Evolutionary conservation across 2,888 invertebrate species (phyloP), one percentile per base, ranked within the genome.

Genomic region (Halictus ligatus): DNA sequence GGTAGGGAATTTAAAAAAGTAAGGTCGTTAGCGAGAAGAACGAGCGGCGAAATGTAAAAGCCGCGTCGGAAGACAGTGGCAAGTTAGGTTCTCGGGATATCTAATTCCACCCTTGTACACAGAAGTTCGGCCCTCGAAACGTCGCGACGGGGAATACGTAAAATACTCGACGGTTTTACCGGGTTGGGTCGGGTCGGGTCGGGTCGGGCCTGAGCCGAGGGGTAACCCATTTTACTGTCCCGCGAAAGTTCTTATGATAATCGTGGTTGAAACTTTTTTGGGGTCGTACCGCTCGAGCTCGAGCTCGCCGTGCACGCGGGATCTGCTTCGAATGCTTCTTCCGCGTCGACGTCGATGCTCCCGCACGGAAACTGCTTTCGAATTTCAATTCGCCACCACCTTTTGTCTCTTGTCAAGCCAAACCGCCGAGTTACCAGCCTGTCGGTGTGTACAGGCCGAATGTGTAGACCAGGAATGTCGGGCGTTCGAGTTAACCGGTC

Each of bases 241-340:
- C 40, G 75, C 40, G 75, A 79, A 84, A 90, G 81, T 90, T 90
- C 81, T 85, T 89, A 89, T 84, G 90, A 90, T 90, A 90, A 90
- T 90, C 87, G 85, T 48, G 76, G 58, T 25, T 58, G 82, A 81
- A 90, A 90, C 82, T 88, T 89, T 87, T 81, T 71, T 77, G 72
- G 12, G 43, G 76, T 75, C 43, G 71, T 71, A 75, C 69, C 73
- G 60, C 54, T 58, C 71, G 48, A 73, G 60, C 54, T 58, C 71
- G 48, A 73, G 54, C 83, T 83, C 69, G 54, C 43, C 25, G 74
- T 83, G n/a, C 58, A 12, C 58, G 58, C 4, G n/a, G n/a, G 84
- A 88, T 88, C 88, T 73, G 81, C 78, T 48, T 73, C 86, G 83
- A 78, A 75, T 84, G 81, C 82, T 84, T 43, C 64, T 40, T 40